These are phyloP conservation scores for Papilio aristodemus DNA, from an alignment of 1,140 invertebrate genomes.

Conservation along the genomic window DNA sequence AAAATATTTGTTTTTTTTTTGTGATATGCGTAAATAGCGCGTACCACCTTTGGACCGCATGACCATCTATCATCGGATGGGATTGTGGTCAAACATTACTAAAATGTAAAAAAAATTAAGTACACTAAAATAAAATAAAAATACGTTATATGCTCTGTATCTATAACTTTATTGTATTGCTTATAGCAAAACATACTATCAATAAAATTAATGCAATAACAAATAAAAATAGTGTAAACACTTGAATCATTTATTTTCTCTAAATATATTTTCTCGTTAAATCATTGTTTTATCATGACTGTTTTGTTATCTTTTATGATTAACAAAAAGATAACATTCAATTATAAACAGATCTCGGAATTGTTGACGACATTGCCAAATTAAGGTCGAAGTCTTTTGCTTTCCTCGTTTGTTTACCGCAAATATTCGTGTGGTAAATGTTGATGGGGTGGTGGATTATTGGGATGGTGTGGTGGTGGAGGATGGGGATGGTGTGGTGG, in stretches of 20 bases:
- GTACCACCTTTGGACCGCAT: too few relatives aligned
- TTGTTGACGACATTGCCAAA: neutral
- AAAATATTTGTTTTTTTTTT: too few relatives aligned
- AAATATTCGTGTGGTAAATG: constrained; percentile 24
- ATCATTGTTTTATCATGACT: neutral
- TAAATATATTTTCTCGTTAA: neutral
- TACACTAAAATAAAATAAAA: too few relatives aligned
- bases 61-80: too few relatives aligned
- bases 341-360: neutral
- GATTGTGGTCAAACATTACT: too few relatives aligned
- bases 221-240: neutral
- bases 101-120: too few relatives aligned
- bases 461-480: constrained; percentile 36
- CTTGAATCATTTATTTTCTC: neutral
- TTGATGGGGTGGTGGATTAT: constrained; percentile 12
- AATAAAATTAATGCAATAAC: neutral
- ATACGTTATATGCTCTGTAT: too few relatives aligned
- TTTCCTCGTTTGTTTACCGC: too few relatives aligned
- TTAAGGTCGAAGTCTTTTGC: neutral
- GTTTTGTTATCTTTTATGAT: neutral
- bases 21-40: too few relatives aligned
- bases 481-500: constrained; percentile 45
- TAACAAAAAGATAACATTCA: neutral
- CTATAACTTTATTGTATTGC: too few relatives aligned
- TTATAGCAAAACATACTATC: too few relatives aligned